Conservation (phyloP, 2,888 invertebrate species). For the Linhomoeus sp. region DNA sequence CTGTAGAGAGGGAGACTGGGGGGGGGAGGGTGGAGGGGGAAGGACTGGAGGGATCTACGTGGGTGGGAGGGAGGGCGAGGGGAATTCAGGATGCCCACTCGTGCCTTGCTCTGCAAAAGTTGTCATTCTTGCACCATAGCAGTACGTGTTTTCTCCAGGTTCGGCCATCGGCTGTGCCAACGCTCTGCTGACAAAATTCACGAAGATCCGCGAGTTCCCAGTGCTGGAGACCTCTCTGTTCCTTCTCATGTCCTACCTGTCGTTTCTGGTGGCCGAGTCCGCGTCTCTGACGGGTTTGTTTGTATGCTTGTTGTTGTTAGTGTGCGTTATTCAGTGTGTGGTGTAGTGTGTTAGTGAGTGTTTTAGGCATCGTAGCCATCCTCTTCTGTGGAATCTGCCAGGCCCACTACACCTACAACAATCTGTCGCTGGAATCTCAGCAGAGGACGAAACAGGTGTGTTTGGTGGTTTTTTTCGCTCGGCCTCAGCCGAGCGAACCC, state of each 20-base stretch:
- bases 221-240: constrained; percentile 84
- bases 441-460: constrained; percentile 59
- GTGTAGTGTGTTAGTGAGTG: not conserved
- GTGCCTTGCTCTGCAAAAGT: no score
- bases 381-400: constrained; percentile 96
- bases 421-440: constrained; percentile 65
- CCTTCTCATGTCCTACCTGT: constrained; percentile 89
- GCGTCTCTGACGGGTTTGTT: constrained; percentile 63
- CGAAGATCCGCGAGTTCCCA: constrained; percentile 55
- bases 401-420: constrained; percentile 96
- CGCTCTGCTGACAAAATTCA: constrained; percentile 46
- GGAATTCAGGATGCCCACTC: no score
- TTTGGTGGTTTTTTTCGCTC: no score
- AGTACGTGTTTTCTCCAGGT: no score
- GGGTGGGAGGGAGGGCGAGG: no score
- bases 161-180: constrained; percentile 57
- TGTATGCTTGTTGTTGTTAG: no score
- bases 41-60: no score
- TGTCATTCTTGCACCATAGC: no score
- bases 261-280: constrained; percentile 87
- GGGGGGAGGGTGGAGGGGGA: no score
- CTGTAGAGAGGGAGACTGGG: no score
- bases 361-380: constrained; percentile 63
- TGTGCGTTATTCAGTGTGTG: no score
- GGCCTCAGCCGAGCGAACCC: no score